Evolutionary conservation across 2,888 invertebrate species (phyloP), one percentile per base, ranked within the genome.

Genomic region (Drepanosiphum platanoidis): DNA sequence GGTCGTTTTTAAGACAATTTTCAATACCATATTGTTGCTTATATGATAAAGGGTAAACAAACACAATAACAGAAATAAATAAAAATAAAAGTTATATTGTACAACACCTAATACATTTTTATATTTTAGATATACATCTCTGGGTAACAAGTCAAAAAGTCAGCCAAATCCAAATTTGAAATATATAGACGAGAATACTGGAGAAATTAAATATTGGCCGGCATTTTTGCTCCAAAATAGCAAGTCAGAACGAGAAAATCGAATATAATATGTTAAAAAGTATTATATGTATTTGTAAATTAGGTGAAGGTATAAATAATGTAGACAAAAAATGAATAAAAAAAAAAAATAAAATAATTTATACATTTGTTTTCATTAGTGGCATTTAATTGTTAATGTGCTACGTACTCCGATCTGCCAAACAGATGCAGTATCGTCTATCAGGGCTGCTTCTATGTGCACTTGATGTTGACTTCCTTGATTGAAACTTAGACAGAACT

Each of bases 341-440:
- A n/a, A n/a, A n/a, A n/a, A n/a, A n/a, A n/a, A n/a, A n/a, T n/a
- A n/a, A n/a, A n/a, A n/a, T n/a, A n/a, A n/a, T n/a, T n/a, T n/a
- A n/a, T n/a, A n/a, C 0, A 22, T 58, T 58, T 30, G 36, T 64
- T 71, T 71, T 88, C 94, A 94, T 88, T 94, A 94, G 86, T 92
- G 93, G 0, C 95, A 94, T 91, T 94, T 94, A 64, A 96, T 93
- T 83, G 93, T 93, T 64, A 96, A 91, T 4, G 93, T 92, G 22
- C 94, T 94, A 88, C 94, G 92, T 0, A 97, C 96, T 0, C 97
- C 97, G 0, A 97, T 97, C 89, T 95, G 95, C 97, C 98, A 98
- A 8, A 94, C 92, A 86, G 94, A 93, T 0, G 95, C 96, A 87
- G 92, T 92, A 87, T 95, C 94, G 89, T 98, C 97, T 1, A 97